These are phyloP conservation scores for Xenentodon cancila DNA, from an alignment of 2,797 vertebrate genomes.

Conservation along the genomic window DNA sequence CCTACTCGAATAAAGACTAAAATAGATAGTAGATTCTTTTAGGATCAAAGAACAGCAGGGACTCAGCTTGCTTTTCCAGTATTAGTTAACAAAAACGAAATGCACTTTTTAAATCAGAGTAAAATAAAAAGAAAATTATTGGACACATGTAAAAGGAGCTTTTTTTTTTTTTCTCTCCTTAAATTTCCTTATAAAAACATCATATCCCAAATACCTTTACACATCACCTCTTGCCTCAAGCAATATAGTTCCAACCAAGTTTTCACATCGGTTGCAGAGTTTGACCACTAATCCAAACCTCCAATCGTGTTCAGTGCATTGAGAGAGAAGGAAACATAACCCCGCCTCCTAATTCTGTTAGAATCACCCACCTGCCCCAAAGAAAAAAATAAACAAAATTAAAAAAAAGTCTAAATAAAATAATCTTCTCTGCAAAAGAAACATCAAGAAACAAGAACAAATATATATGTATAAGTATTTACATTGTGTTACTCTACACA, in stretches of 20 bases:
- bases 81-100: conserved; percentile 62
- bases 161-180: conserved; percentile 44
- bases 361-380: conserved; percentile 46
- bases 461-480: conserved; percentile 82
- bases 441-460: conserved; percentile 70
- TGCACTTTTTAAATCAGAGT: conserved; percentile 56
- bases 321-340: conserved; percentile 49
- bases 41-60: conserved; percentile 71
- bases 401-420: conserved; percentile 63
- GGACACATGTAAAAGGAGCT: conserved; percentile 65
- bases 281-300: conserved; percentile 61
- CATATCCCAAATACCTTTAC: conserved; percentile 50
- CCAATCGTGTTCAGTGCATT: conserved; percentile 77
- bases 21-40: conserved; percentile 69
- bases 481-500: conserved; percentile 67
- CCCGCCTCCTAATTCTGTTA: conserved; percentile 51
- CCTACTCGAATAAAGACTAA: conserved; percentile 66
- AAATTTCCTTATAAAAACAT: conserved; percentile 69
- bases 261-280: conserved; percentile 63
- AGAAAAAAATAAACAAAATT: conserved; percentile 21
- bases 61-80: conserved; percentile 74
- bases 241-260: conserved; percentile 43
- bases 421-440: conserved; percentile 80
- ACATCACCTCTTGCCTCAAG: conserved; percentile 48
- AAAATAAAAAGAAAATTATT: conserved; percentile 51